Conservation (phyloP, 53 echinoderm and acorn worm genomes). For the Echinarachnius parma region DNA sequence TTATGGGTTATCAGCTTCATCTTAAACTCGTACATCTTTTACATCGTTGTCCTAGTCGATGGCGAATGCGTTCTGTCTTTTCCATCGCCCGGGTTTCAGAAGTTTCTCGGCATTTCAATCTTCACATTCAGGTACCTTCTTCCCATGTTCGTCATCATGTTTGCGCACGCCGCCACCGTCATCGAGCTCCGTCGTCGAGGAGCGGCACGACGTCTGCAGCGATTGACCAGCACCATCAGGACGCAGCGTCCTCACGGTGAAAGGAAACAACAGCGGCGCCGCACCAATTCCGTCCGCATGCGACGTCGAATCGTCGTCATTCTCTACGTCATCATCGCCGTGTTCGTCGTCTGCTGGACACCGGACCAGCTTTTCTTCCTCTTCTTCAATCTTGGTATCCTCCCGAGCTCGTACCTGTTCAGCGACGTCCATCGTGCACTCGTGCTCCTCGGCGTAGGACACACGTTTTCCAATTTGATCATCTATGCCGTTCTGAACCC, state of each 20-base stretch:
- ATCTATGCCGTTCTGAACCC: slow-evolving; percentile 56
- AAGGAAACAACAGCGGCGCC: neutral
- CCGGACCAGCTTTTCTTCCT: slow-evolving; percentile 63
- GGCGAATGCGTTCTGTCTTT: slow-evolving; percentile 16
- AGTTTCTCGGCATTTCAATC: slow-evolving; percentile 29
- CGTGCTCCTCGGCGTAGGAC: slow-evolving; percentile 50
- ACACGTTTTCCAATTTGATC: slow-evolving; percentile 54
- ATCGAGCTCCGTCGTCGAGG: slow-evolving; percentile 18
- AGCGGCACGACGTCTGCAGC: slow-evolving; percentile 30
- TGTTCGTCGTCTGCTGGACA: slow-evolving; percentile 66
- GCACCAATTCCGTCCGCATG: slow-evolving; percentile 1
- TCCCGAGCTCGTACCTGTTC: slow-evolving; percentile 33
- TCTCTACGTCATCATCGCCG: slow-evolving; percentile 53
- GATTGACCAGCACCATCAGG: too few relatives aligned
- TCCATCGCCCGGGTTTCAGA: slow-evolving; percentile 24
- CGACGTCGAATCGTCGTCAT: slow-evolving; percentile 54
- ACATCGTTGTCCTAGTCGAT: slow-evolving; percentile 19
- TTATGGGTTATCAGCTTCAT: slow-evolving; percentile 1
- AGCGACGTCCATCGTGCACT: slow-evolving; percentile 14
- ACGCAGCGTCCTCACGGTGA: neutral
- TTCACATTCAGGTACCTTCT: slow-evolving; percentile 50
- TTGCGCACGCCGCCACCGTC: slow-evolving; percentile 43
- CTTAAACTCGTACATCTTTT: slow-evolving; percentile 15
- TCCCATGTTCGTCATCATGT: slow-evolving; percentile 50
- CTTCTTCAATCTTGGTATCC: slow-evolving; percentile 42